phyloP scores from a whole-genome alignment of 2,888 invertebrate species.

The Parascotia fuliginaria region DNA sequence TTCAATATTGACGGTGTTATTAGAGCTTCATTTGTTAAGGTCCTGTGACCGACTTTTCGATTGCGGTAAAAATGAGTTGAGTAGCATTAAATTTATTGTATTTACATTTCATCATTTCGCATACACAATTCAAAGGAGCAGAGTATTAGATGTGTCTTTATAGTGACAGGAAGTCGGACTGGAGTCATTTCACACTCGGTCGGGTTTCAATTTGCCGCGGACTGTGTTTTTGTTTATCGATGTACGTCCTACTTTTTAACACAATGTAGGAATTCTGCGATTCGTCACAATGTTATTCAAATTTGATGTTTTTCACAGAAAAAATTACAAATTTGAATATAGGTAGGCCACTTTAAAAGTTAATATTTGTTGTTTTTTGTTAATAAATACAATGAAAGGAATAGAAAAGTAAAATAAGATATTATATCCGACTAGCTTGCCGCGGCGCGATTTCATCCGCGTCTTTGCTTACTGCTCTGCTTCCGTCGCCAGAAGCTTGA shows the following conservation, averaged over 20 bases:
- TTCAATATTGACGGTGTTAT: slow-evolving; percentile 66
- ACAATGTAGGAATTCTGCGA: slow-evolving; percentile 13
- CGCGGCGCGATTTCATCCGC: too few relatives aligned
- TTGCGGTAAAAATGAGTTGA: neutral
- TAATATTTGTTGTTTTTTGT: too few relatives aligned
- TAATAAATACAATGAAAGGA: too few relatives aligned
- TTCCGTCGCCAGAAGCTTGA: too few relatives aligned
- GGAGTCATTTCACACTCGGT: slow-evolving; percentile 81
- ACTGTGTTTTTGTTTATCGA: slow-evolving; percentile 70
- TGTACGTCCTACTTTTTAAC: slow-evolving; percentile 48
- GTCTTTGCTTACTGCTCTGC: too few relatives aligned
- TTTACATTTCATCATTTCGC: too few relatives aligned
- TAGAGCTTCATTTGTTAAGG: slow-evolving; percentile 49
- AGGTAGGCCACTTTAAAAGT: too few relatives aligned
- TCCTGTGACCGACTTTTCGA: neutral
- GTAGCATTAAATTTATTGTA: too few relatives aligned
- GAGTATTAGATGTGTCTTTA: slow-evolving; percentile 45
- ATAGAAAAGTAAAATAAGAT: neutral
- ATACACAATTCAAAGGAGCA: slow-evolving; percentile 29
- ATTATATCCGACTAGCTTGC: too few relatives aligned
- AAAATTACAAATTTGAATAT: too few relatives aligned
- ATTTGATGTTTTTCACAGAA: too few relatives aligned
- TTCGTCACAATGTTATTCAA: too few relatives aligned
- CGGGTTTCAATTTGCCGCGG: slow-evolving; percentile 81
- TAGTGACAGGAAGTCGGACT: slow-evolving; percentile 74